phyloP scores from a whole-genome alignment of 2,113 vertebrate genomes.

The Ginglymostoma cirratum region DNA sequence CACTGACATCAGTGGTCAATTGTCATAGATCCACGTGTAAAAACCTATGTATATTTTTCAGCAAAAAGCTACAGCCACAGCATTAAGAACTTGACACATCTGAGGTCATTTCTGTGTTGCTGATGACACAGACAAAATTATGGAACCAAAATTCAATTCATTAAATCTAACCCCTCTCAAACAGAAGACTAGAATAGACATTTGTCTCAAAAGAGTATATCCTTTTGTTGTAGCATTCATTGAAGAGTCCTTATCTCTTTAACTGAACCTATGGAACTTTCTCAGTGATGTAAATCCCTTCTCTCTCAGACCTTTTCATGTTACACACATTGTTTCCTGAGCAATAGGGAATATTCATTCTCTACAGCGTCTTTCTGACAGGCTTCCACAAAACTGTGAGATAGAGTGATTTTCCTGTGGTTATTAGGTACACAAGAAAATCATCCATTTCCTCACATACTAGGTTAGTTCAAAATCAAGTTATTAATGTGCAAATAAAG shows the following conservation, averaged over 20 bases:
- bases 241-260: background rate
- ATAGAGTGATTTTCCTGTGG: no score
- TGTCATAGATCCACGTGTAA: background rate
- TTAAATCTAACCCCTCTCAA: background rate
- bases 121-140: background rate
- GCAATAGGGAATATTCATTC: no score
- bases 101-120: background rate
- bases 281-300: no score
- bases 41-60: background rate
- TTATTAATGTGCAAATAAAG: conserved; percentile 6
- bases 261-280: background rate
- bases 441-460: background rate
- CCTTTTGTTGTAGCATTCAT: background rate
- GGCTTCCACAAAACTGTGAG: background rate
- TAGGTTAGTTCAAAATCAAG: background rate
- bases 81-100: background rate
- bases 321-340: background rate
- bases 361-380: background rate
- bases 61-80: background rate
- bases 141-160: background rate
- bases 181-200: background rate
- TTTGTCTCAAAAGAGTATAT: background rate
- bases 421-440: background rate
- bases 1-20: no score
- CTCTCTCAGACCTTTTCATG: background rate